phyloP scores from a whole-genome alignment of 2,797 vertebrate genomes.

The Apogon talboti region DNA sequence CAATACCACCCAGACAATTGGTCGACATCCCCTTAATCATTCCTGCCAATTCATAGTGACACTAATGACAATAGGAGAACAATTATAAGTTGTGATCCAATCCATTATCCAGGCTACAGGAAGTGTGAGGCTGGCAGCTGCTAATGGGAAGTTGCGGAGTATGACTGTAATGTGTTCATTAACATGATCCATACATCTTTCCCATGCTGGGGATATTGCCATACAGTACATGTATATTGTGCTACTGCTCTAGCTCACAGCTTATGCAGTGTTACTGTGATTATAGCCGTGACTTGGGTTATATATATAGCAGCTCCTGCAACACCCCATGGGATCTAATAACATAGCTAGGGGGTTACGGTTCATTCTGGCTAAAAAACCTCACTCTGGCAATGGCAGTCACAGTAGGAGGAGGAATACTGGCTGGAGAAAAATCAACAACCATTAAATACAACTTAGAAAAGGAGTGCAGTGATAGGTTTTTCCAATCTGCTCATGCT shows the following conservation, averaged over 20 bases:
- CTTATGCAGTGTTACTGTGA: conserved; percentile 39
- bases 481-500: conserved; percentile 36
- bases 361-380: conserved; percentile 61
- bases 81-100: conserved; percentile 23
- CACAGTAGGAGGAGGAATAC: conserved; percentile 36
- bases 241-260: conserved; percentile 30
- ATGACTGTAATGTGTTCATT: conserved; percentile 35
- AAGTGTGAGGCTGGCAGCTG: conserved; percentile 27
- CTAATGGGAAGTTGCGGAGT: conserved; percentile 44
- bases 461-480: conserved; percentile 8
- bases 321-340: conserved; percentile 63
- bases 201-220: conserved; percentile 18
- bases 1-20: conserved; percentile 30
- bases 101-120: conserved; percentile 24
- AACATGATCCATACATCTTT: conserved; percentile 39
- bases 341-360: conserved; percentile 66
- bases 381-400: conserved; percentile 45
- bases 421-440: conserved; percentile 43
- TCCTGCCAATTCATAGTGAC: conserved; percentile 26
- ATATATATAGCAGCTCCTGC: conserved; percentile 66
- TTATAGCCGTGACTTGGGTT: conserved; percentile 52
- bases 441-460: conserved; percentile 28
- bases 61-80: conserved; percentile 24
- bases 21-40: conserved; percentile 24
- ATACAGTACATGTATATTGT: conserved; percentile 23